Evolutionary conservation across 2,797 vertebrate genomes (phyloP), one percentile per base, ranked within the genome.

Genomic region (Pseudopleuronectes americanus): DNA sequence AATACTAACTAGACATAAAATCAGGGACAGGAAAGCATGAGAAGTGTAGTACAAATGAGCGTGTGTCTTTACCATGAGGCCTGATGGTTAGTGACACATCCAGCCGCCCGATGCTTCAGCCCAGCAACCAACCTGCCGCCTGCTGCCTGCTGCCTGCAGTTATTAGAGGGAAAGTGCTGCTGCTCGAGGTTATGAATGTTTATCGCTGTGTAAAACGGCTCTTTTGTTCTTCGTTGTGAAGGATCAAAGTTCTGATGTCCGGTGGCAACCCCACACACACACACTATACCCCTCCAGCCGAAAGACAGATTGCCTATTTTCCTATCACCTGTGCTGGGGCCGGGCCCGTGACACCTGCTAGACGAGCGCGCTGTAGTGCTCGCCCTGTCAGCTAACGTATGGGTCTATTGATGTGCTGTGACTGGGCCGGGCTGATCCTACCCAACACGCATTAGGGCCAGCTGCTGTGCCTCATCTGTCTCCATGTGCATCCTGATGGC

Each of bases 371-470:
- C 85, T 90, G 84, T 84, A 89, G 90, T 79, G 83, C 83, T 84
- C 85, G 74, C 73, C 76, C 80, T 89, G 90, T 90, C 86, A 84
- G 84, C 85, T 94, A 92, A 93, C 90, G 89, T 93, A 93, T 92
- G 90, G 88, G 84, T 85, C 80, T 82, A 82, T 87, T 93, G 93
- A 94, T 94, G 90, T 83, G 87, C 88, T 85, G 83, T 88, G 93
- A 93, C 93, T 93, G 87, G 87, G 80, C 86, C 78, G 68, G 75
- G 84, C 89, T 84, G 85, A 91, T 88, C 80, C 80, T 83, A 84
- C 90, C 90, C 87, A 89, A 88, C 84, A 72, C 55, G 66, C 88
- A 90, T 91, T 92, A 91, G 68, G 80, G 75, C 84, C 90, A 92
- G 90, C 86, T 87, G 85, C 84, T 83, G 79, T 76, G 71, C 63